Conservation (phyloP, 2,113 vertebrate species). For the Irena cyanogastra region DNA sequence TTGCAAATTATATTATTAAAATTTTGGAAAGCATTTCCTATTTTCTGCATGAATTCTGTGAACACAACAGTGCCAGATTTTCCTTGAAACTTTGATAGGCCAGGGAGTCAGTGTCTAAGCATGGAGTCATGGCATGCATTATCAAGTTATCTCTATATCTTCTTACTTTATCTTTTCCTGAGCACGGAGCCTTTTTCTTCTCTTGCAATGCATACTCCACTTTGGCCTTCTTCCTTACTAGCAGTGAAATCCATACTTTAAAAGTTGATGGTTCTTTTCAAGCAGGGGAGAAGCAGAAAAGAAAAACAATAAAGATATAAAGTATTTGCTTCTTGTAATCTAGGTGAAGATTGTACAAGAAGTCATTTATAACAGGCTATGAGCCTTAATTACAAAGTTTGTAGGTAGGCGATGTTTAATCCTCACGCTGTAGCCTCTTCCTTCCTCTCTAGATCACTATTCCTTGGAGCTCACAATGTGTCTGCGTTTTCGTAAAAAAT, state of each 20-base stretch:
- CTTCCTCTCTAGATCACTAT: constrained; percentile 36
- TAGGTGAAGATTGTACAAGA: constrained; percentile 3
- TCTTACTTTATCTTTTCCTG: neutral
- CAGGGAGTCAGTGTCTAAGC: neutral
- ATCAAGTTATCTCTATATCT: neutral
- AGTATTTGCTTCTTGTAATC: neutral
- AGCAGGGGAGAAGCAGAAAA: neutral
- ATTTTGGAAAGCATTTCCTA: neutral
- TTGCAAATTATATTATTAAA: neutral
- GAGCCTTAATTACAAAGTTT: neutral
- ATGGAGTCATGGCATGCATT: neutral
- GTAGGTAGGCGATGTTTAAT: constrained; percentile 41
- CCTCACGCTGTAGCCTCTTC: neutral
- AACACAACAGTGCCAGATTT: neutral
- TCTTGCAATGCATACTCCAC: neutral
- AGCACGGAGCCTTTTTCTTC: neutral
- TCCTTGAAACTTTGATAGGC: neutral
- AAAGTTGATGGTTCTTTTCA: neutral
- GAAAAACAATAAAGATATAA: constrained; percentile 3
- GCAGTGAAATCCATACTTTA: neutral
- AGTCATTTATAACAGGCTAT: neutral
- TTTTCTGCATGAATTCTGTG: neutral
- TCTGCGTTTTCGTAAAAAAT: constrained; percentile 57
- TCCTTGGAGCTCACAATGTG: constrained; percentile 40
- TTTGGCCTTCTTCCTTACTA: neutral